Percentiles rank a stretch among this genome's conserved stretches.
Evolutionary conservation across 2,113 vertebrate species (phyloP).

Genomic region (Centropus bengalensis): DNA sequence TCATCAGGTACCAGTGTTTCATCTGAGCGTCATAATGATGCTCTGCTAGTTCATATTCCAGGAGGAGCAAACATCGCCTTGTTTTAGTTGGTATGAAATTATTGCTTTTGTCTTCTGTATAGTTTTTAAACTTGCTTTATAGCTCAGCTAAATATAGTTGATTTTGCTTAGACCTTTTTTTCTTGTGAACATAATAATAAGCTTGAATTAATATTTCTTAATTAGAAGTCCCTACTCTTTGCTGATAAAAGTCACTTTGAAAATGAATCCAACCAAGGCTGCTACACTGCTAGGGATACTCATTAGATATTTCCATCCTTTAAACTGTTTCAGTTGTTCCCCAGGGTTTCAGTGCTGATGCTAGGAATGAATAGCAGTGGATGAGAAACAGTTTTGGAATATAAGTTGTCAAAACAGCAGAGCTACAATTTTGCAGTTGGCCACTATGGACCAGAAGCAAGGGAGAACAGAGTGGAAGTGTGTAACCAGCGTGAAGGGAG

Average conservation of each 20-base stretch:
- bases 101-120: constrained; percentile 10
- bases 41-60: not conserved
- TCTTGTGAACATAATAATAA: constrained; percentile 18
- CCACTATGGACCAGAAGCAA: not conserved
- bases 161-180: not conserved
- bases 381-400: not conserved
- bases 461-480: not conserved
- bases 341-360: not conserved
- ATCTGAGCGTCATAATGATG: constrained; percentile 16
- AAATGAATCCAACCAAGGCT: not conserved
- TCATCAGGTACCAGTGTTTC: constrained; percentile 7
- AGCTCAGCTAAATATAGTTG: not conserved
- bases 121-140: not conserved
- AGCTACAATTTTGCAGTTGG: not conserved
- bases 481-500: not conserved
- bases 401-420: not conserved
- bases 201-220: constrained; percentile 35
- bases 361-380: not conserved
- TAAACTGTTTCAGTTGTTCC: not conserved
- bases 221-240: constrained; percentile 25
- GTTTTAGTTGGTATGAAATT: not conserved
- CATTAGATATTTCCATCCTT: not conserved
- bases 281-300: not conserved
- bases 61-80: not conserved
- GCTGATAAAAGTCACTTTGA: constrained; percentile 42